Evolutionary conservation across 2,113 vertebrate species (phyloP).

Genomic region (Corythornis madagascariensis): DNA sequence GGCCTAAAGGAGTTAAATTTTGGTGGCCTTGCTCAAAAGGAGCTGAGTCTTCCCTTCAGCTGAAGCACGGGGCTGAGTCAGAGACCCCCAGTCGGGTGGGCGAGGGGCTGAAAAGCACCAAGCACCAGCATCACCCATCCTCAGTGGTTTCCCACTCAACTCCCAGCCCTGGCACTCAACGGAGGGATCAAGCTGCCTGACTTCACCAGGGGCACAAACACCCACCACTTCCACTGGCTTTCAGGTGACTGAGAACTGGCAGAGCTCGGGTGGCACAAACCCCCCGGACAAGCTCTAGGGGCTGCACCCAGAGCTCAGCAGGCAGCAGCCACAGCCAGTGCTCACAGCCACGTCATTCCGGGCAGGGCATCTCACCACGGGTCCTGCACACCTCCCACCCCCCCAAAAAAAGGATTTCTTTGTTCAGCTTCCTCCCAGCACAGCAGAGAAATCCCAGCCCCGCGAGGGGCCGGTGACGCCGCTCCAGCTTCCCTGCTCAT

Average conservation of each 20-base stretch:
- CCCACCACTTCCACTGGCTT: no score
- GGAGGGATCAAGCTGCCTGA: neutral
- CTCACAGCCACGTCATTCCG: accelerated
- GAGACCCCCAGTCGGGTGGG: neutral
- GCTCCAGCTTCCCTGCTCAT: constrained; percentile 51
- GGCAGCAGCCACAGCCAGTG: accelerated
- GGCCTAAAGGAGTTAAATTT: no score
- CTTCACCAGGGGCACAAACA: neutral
- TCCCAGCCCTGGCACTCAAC: neutral
- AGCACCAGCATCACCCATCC: neutral
- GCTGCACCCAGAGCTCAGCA: neutral
- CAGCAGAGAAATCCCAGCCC: neutral
- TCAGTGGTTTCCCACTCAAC: neutral
- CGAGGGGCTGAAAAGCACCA: neutral
- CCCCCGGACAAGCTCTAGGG: neutral
- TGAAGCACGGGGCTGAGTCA: neutral
- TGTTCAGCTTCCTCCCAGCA: constrained; percentile 5
- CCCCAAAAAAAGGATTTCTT: neutral
- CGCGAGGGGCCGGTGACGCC: neutral
- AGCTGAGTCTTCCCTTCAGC: neutral
- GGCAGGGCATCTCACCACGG: neutral
- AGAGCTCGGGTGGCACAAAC: neutral
- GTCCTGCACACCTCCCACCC: neutral
- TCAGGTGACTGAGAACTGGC: neutral
- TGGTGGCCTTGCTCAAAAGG: neutral